Base-by-base conservation (phyloP, 1,140 invertebrate species). In the Neelides sp. region DNA sequence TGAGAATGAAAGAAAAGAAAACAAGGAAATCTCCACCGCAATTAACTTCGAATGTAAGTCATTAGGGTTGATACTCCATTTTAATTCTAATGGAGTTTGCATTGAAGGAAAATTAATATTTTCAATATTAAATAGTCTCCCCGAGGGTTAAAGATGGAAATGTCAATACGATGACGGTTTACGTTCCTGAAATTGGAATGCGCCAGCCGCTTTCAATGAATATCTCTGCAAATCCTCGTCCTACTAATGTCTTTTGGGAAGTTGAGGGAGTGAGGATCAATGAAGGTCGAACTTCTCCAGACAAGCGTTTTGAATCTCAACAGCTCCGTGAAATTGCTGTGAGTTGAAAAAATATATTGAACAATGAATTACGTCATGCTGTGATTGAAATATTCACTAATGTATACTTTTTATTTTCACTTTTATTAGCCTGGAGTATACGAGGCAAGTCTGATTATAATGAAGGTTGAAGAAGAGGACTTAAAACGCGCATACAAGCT, bases 401-500 rank as follows among this genome's bases (percentile, higher is more conserved):
- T 10, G 8, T 32, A 32, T 46, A 35, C 3, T 27, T 50, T 40
- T 40, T 52, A 12, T 45, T 48, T 46, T 37, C 41, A 28, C 3
- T 5, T 37, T 50, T 36, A 2, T 30, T n/a, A 57, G 50, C 22
- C 13, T 30, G 49, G 52, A 23, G 24, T 52, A 10, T 58, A 22
- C 12, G 43, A 54, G 39, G n/a, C 12, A 20, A 36, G 37, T 22
- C 39, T 54, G 13, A 36, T 24, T 22, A 60, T 60, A 36, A 32
- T 20, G 7, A 39, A 28, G 2, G 45, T 57, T 2, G 49, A 54
- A 24, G 58, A 60, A 27, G 55, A 54, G 27, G 58, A 57, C 34
- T 27, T 60, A 17, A 51, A 49, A 20, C 45, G 47, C 23, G 22
- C 19, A n/a, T 57, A 45, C 52, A 41, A 32, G 3, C 17, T 60